phyloP scores from a whole-genome alignment of 2,888 invertebrate genomes.

The Chymomyza fuscimana region DNA sequence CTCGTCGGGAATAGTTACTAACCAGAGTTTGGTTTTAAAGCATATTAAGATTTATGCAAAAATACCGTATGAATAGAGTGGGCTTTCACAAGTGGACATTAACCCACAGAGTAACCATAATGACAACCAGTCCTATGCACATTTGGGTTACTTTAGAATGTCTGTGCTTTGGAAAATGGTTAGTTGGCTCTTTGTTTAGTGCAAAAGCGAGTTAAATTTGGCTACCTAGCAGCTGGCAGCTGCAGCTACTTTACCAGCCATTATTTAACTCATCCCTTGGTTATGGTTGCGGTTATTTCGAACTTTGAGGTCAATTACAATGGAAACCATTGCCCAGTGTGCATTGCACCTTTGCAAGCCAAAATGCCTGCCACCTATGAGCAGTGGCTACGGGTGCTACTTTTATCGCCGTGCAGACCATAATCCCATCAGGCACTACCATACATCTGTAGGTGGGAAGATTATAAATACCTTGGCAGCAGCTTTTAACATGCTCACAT shows the following conservation, averaged over 20 bases:
- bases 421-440: too few species aligned
- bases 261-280: background rate
- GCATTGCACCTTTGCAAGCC: background rate
- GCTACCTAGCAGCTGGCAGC: background rate
- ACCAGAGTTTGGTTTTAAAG: too few species aligned
- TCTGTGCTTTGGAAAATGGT: background rate
- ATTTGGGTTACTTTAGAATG: background rate
- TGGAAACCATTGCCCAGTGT: background rate
- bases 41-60: too few species aligned
- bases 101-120: background rate
- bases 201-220: background rate
- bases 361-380: slow-evolving; percentile 20
- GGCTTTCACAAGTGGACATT: background rate
- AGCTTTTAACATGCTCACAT: background rate
- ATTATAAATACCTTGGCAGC: background rate
- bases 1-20: too few species aligned
- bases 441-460: background rate
- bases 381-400: background rate
- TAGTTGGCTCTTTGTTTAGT: background rate
- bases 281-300: slow-evolving; percentile 25
- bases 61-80: background rate
- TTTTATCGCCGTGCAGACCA: too few species aligned
- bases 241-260: background rate
- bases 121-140: background rate
- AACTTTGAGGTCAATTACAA: slow-evolving; percentile 37